phyloP scores from a whole-genome alignment of 2,888 invertebrate genomes.

The Caenorhabditis parvicauda region DNA sequence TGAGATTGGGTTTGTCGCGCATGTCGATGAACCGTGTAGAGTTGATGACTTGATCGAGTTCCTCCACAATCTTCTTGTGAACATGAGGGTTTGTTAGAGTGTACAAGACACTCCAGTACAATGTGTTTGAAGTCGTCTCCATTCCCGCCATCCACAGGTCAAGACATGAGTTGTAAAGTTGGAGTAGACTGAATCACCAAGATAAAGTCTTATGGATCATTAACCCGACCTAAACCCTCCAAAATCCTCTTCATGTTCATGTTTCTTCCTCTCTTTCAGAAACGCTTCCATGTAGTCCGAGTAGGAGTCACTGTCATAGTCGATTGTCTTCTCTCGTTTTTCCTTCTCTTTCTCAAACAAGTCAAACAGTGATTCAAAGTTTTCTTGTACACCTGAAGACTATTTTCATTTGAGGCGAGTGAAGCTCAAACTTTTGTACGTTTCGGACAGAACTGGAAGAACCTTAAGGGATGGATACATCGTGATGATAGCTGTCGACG shows the following conservation, averaged over 20 bases:
- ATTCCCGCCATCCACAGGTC: constrained; percentile 45
- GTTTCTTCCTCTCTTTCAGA: constrained; percentile 30
- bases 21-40: constrained; percentile 25
- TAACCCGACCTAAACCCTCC: constrained; percentile 21
- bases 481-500: constrained; percentile 17
- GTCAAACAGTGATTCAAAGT: too few species aligned
- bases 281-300: constrained; percentile 36
- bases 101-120: constrained; percentile 33
- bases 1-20: constrained; percentile 13
- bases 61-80: constrained; percentile 20
- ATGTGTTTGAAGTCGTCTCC: constrained; percentile 40
- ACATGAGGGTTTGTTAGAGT: constrained; percentile 26
- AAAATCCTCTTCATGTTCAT: constrained; percentile 18
- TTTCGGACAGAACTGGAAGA: constrained; percentile 15
- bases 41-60: constrained; percentile 27
- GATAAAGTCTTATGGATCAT: too few species aligned
- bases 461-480: constrained; percentile 23
- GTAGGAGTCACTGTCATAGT: constrained; percentile 28
- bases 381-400: too few species aligned
- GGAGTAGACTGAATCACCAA: constrained; percentile 16
- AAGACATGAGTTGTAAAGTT: constrained; percentile 24
- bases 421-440: too few species aligned
- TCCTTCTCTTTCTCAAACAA: constrained; percentile 21
- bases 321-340: constrained; percentile 18
- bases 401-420: too few species aligned